A percentile compares a stretch with the other conserved stretches of the same genome.
These are phyloP conservation scores for Fregetta grallaria DNA, from an alignment of 2,113 vertebrate genomes.

Conservation along the genomic window DNA sequence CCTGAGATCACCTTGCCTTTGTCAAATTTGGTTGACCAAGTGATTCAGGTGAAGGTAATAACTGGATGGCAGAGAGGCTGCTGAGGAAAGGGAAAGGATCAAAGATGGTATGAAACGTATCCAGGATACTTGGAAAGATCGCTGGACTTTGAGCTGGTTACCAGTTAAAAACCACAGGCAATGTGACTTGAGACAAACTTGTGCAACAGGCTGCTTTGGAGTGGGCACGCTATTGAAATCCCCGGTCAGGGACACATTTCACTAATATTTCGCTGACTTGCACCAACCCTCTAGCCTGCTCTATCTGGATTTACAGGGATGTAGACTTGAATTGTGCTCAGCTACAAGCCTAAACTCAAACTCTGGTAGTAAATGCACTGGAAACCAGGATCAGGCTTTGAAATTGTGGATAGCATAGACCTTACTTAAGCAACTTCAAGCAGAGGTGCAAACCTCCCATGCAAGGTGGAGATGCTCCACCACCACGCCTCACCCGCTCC, in stretches of 20 bases:
- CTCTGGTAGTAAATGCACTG: neutral
- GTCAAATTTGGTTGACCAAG: neutral
- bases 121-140: neutral
- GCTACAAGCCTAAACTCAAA: neutral
- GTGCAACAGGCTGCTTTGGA: neutral
- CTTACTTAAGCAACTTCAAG: neutral
- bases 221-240: neutral
- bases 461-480: neutral
- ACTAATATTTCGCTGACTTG: neutral
- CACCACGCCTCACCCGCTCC: neutral
- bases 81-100: neutral
- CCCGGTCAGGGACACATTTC: neutral
- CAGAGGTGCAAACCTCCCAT: accelerated
- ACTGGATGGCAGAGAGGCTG: neutral
- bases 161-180: neutral
- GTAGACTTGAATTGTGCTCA: neutral
- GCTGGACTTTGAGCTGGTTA: neutral
- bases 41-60: neutral
- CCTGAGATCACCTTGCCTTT: neutral
- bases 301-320: neutral
- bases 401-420: neutral
- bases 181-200: neutral
- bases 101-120: neutral
- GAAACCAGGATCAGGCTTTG: neutral
- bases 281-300: neutral